phyloP scores from a whole-genome alignment of 1,140 invertebrate species.

The Ditylenchus dipsaci region DNA sequence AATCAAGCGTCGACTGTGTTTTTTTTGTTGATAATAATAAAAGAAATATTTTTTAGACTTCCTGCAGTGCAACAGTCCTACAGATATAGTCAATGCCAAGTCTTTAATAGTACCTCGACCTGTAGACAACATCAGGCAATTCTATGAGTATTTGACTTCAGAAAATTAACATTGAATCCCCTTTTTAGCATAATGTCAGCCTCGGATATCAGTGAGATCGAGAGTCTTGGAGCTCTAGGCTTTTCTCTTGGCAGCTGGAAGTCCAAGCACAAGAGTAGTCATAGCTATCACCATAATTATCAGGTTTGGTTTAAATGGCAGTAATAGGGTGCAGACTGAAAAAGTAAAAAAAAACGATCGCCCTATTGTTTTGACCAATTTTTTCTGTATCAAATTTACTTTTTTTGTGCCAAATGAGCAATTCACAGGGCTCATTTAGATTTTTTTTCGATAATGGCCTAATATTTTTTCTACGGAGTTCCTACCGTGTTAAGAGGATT shows the following conservation, averaged over 20 bases:
- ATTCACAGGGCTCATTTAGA: too few species aligned
- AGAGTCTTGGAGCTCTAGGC: slow-evolving; percentile 51
- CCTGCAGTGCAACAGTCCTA: not conserved
- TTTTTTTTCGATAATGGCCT: too few species aligned
- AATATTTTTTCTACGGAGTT: too few species aligned
- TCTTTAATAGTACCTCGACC: slow-evolving; percentile 46
- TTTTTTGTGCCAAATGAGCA: too few species aligned
- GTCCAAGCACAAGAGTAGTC: slow-evolving; percentile 33
- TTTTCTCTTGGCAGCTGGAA: slow-evolving; percentile 52
- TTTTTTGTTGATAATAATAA: not conserved
- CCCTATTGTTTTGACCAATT: too few species aligned
- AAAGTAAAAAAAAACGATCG: too few species aligned
- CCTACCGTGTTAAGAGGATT: too few species aligned
- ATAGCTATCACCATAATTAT: slow-evolving; percentile 12
- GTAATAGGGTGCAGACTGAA: too few species aligned
- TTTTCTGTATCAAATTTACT: too few species aligned
- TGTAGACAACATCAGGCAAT: slow-evolving; percentile 45
- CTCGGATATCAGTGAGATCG: slow-evolving; percentile 54
- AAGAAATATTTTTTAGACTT: not conserved
- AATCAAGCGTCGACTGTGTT: too few species aligned
- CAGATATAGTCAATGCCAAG: slow-evolving; percentile 24
- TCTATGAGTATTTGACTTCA: not conserved
- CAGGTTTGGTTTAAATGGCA: not conserved
- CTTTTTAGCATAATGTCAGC: slow-evolving; percentile 49
- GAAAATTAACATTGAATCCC: slow-evolving; percentile 3